These are phyloP conservation scores for Excalfactoria chinensis DNA, from an alignment of 2,113 vertebrate species.

Conservation along the genomic window DNA sequence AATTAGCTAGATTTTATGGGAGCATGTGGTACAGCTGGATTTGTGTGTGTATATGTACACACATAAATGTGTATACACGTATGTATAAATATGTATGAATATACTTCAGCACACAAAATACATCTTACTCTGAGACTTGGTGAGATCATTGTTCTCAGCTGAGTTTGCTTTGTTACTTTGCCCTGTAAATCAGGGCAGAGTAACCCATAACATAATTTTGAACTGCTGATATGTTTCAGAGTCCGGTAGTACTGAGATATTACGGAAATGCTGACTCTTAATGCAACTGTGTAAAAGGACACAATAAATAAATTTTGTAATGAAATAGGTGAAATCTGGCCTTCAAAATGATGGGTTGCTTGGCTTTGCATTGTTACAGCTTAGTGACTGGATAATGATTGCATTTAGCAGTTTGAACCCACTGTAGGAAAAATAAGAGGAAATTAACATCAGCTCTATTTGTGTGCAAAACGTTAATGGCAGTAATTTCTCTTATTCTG, in stretches of 20 bases:
- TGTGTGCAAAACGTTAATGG: not conserved
- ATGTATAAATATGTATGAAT: not conserved
- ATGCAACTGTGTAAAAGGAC: conserved; percentile 14
- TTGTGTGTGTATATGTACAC: not conserved
- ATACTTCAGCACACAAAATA: not conserved
- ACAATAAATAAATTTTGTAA: not conserved
- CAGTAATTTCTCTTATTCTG: not conserved
- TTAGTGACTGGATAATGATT: conserved; percentile 1
- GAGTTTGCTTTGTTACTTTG: not conserved
- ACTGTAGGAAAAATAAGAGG: not conserved
- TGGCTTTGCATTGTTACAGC: conserved; percentile 30
- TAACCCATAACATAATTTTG: conserved; percentile 7
- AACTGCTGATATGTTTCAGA: not conserved
- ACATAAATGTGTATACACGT: not conserved
- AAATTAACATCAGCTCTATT: not conserved
- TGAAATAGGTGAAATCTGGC: conserved; percentile 29
- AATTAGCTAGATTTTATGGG: not conserved
- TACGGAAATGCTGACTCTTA: not conserved
- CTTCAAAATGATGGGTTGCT: conserved; percentile 20
- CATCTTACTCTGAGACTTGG: not conserved
- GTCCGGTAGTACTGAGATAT: not conserved
- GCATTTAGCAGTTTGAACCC: conserved; percentile 8
- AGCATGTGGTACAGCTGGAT: not conserved
- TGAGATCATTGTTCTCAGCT: not conserved
- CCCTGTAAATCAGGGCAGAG: not conserved